Percentiles rank a stretch among this genome's conserved stretches.
Evolutionary conservation across 2,113 vertebrate species (phyloP).

Genomic region (Nettapus auritus): DNA sequence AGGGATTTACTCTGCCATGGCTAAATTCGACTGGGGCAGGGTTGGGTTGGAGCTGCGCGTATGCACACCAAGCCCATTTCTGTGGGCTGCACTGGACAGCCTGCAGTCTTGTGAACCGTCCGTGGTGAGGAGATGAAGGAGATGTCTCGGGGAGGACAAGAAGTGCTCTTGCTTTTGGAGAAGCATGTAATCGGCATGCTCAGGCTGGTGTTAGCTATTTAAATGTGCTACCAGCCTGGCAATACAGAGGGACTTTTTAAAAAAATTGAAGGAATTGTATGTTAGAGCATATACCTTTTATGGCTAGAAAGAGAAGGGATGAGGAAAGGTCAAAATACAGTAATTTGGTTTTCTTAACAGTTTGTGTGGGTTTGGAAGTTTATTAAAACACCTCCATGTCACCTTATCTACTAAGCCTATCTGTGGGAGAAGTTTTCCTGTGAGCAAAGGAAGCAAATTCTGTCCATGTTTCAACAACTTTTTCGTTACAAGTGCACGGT

Average conservation of each 20-base stretch:
- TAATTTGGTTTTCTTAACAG: neutral
- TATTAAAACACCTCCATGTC: accelerated
- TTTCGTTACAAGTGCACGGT: neutral
- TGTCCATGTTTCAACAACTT: neutral
- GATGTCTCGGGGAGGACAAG: neutral
- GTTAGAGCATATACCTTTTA: neutral
- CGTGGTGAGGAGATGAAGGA: neutral
- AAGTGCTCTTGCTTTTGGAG: neutral
- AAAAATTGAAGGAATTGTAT: accelerated
- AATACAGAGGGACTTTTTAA: neutral
- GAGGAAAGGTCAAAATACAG: neutral
- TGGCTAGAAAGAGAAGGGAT: neutral
- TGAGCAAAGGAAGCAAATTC: neutral
- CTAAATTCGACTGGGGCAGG: neutral
- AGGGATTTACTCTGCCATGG: too few species aligned
- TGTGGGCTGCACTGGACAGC: neutral
- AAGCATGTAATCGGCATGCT: neutral
- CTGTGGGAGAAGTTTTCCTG: neutral
- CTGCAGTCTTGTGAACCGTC: accelerated
- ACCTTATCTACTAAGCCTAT: neutral
- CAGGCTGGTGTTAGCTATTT: neutral
- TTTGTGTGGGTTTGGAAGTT: neutral
- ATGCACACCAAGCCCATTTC: neutral
- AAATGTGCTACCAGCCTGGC: accelerated
- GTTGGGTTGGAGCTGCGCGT: accelerated